Conservation (phyloP, 2,888 invertebrate genomes). For the Leptopilina drosophilae region DNA sequence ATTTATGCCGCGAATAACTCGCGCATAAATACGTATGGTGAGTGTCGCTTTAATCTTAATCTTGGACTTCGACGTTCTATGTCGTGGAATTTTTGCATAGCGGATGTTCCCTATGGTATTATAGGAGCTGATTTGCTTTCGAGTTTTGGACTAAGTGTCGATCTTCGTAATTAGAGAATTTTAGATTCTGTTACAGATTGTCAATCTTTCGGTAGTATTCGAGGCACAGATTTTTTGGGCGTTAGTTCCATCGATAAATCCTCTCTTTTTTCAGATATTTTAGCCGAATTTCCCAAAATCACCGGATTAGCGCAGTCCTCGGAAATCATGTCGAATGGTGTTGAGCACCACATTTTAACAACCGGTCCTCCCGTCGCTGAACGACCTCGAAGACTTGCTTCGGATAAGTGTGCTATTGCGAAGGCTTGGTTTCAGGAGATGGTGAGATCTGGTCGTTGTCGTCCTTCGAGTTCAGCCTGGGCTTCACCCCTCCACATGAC, state of each 20-base stretch:
- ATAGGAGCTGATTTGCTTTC: not conserved
- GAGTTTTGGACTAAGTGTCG: not conserved
- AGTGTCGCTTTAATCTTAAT: not conserved
- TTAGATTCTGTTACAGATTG: not conserved
- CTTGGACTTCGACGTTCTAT: not conserved
- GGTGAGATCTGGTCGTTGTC: too few relatives aligned
- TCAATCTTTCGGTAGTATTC: not conserved
- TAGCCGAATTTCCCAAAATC: not conserved
- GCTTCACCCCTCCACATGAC: too few relatives aligned
- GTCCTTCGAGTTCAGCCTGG: too few relatives aligned
- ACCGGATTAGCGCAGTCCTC: not conserved
- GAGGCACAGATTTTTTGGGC: not conserved
- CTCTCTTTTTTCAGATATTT: not conserved
- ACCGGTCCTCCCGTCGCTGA: not conserved
- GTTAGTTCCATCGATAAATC: not conserved
- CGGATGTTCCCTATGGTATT: not conserved
- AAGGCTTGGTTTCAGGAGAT: too few relatives aligned
- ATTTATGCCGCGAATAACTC: not conserved
- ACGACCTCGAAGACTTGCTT: too few relatives aligned
- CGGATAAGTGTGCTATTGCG: too few relatives aligned
- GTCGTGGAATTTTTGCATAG: not conserved
- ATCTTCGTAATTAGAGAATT: not conserved
- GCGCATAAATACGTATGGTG: not conserved
- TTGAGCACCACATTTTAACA: not conserved
- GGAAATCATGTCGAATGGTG: not conserved